Conservation (phyloP, 1,140 invertebrate species). For the Pissodes strobi region DNA sequence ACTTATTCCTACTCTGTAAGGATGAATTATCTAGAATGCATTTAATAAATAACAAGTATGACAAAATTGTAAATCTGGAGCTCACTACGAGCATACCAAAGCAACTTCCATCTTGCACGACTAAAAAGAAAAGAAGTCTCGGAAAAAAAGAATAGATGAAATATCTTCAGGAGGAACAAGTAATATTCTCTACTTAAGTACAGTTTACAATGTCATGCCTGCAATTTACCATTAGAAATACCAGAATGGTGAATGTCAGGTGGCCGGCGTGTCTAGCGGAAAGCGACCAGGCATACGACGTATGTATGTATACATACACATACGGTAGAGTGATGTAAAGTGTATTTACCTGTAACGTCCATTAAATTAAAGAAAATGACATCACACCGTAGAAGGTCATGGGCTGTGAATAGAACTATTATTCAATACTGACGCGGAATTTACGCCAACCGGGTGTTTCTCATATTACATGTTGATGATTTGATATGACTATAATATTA, state of each 20-base stretch:
- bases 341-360: conserved; percentile 5
- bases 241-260: not conserved
- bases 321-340: not conserved
- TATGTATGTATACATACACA: not conserved
- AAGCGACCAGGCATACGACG: not conserved
- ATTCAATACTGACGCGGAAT: conserved; percentile 7
- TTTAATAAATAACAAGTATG: too few species aligned
- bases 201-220: not conserved
- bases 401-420: conserved; percentile 11
- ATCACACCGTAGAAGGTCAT: conserved; percentile 12
- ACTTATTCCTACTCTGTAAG: too few species aligned
- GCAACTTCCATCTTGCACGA: too few species aligned
- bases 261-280: conserved; percentile 12
- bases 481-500: too few species aligned
- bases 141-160: too few species aligned
- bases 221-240: not conserved
- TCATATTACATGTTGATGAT: not conserved
- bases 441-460: not conserved
- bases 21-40: too few species aligned
- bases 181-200: too few species aligned
- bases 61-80: too few species aligned
- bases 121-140: too few species aligned
- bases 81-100: too few species aligned
- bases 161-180: too few species aligned
- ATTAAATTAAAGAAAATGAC: conserved; percentile 9